A percentile compares a stretch with the other conserved stretches of the same genome.
phyloP scores from a whole-genome alignment of 2,797 vertebrate genomes.

The Etheostoma perlongum region DNA sequence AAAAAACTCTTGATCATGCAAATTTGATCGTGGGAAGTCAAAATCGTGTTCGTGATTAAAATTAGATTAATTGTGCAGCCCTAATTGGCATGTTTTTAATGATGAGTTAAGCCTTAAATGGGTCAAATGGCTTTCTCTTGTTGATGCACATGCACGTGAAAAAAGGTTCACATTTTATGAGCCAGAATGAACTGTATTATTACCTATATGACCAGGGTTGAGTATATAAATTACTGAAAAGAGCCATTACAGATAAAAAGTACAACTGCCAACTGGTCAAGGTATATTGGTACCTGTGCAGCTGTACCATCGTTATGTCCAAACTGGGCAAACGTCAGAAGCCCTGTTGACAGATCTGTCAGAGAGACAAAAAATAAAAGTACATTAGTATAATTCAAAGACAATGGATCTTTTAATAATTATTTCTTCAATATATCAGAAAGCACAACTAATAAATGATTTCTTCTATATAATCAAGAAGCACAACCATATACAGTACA shows the following conservation, averaged over 20 bases:
- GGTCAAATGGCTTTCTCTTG: not conserved
- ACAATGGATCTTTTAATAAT: not conserved
- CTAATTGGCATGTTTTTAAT: not conserved
- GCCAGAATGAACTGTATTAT: not conserved
- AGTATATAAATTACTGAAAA: not conserved
- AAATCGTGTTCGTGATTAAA: too few relatives aligned
- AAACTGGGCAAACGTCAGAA: conserved; percentile 80
- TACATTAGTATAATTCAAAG: not conserved
- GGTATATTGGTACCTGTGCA: conserved; percentile 71
- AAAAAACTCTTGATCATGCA: too few relatives aligned
- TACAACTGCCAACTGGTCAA: not conserved
- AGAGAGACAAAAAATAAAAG: conserved; percentile 14
- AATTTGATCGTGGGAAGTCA: too few relatives aligned
- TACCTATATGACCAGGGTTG: not conserved
- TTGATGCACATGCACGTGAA: not conserved
- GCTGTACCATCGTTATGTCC: conserved; percentile 80
- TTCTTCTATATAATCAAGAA: not conserved
- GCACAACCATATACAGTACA: not conserved
- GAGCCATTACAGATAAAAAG: not conserved
- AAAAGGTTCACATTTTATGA: not conserved
- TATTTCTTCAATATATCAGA: not conserved
- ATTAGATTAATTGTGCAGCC: too few relatives aligned
- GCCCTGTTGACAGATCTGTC: conserved; percentile 87
- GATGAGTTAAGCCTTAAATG: not conserved
- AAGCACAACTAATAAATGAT: not conserved